Evolutionary conservation across 2,113 vertebrate genomes (phyloP), one percentile per base, ranked within the genome.

Genomic region (Larimichthys polyactis): DNA sequence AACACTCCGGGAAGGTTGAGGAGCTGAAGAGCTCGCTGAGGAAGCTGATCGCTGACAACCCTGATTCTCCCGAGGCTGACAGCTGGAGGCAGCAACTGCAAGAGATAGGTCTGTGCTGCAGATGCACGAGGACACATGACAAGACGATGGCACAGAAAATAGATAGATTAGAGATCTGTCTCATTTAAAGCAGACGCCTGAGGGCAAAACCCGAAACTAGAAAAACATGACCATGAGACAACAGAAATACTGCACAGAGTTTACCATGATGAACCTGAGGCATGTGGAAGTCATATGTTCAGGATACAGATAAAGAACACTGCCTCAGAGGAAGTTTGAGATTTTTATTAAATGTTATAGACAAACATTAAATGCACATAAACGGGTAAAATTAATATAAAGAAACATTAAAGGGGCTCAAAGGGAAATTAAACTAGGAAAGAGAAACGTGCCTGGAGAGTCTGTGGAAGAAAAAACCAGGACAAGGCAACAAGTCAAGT

Each of bases 51-150:
- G 88, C 94, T 73, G 95, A 96, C 84, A 96, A 98, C 40, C 97
- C 97, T 0, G 96, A 97, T 65, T 98, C 97, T 32, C 97, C 97
- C 4, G 99, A 99, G 92, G 96, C 96, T 15, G 95, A 95, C 62
- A 94, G 87, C 66, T 99, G 98, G 98, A 97, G 95, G 90, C 95
- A 96, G 86, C 97, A 97, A 93, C 96, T 98, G 75, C 95, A 96
- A 10, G 97, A 99, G 46, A 96, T 99, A 66, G 96, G 98, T 99
- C 94, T 89, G 96, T 94, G 75, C 81, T 89, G 49, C 75, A 54
- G 32, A 32, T 54, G 70, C 6, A 36, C 0, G 4, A 27, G 43
- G 11, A 14, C 19, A 29, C 16, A 29, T 55, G 54, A 19, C 24
- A 54, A 19, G 7, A 40, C 78, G 43, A 62, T 24, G 17, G 7